Evolutionary conservation across 2,888 invertebrate genomes (phyloP).

Genomic region (Litoditis marina): DNA sequence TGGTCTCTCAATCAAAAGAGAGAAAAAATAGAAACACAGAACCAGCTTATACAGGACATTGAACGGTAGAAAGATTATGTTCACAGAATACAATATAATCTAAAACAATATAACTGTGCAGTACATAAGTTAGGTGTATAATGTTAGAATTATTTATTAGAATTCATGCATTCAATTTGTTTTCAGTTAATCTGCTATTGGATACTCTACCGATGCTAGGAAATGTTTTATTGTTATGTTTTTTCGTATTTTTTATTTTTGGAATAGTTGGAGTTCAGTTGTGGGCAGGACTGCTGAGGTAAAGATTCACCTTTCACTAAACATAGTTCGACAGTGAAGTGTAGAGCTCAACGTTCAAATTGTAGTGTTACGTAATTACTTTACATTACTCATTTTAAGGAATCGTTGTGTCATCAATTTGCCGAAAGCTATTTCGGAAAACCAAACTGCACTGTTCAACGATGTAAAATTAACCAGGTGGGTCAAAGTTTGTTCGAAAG

Average conservation of each 20-base stretch:
- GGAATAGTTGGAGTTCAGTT: conserved; percentile 98
- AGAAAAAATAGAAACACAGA: too few species aligned
- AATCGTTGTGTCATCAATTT: conserved; percentile 60
- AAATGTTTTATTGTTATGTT: conserved; percentile 90
- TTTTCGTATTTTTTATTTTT: conserved; percentile 99
- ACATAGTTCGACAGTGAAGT: too few species aligned
- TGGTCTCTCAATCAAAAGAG: too few species aligned
- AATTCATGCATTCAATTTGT: too few species aligned
- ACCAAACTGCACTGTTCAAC: conserved; percentile 42
- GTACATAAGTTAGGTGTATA: too few species aligned
- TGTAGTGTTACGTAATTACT: not conserved
- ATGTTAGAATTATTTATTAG: too few species aligned
- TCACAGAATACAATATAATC: not conserved
- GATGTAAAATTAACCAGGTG: conserved; percentile 54
- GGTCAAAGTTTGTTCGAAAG: not conserved
- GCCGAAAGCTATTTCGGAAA: conserved; percentile 44
- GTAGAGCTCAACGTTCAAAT: too few species aligned
- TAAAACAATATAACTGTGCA: too few species aligned
- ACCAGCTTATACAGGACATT: too few species aligned
- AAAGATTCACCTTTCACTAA: conserved; percentile 77
- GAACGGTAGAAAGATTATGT: not conserved
- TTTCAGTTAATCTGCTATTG: conserved; percentile 88
- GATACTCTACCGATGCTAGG: conserved; percentile 99
- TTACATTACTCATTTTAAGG: conserved; percentile 24
- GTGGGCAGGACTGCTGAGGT: conserved; percentile 94